Base-by-base conservation (phyloP, 2,113 vertebrate species). In the Scortum barcoo region DNA sequence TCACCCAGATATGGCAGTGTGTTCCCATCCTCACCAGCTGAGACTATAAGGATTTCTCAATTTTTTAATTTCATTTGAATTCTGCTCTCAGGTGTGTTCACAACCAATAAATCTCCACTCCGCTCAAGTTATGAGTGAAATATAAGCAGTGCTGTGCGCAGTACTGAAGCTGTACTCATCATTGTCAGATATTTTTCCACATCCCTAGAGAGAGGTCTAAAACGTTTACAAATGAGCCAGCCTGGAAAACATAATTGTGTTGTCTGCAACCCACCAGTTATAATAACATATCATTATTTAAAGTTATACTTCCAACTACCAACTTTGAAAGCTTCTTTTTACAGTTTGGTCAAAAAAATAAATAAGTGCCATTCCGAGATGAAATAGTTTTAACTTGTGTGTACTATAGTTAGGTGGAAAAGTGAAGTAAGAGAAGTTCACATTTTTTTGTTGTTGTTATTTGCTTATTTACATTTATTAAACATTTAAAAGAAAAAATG, bases 51-150 rank as follows among this genome's bases (percentile, higher is more conserved):
- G 30, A 65, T 53, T n/a, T 61, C 38, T 72, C 6, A 7, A 10
- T 51, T 24, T 42, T 33, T 60, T 22, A n/a, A n/a, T 68, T 65
- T 28, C 33, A 36, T 73, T 78, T 28, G 36, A 57, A 57, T 36
- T 70, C 4, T 57, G 17, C 67, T 71, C 73, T n/a, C 19, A 14
- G 24, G 42, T 56, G 50, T 44, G 9, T 65, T 57, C 10, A 16
- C 46, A 63, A 51, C 54, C 17, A 38, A 50, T 60, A 60, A 48
- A 69, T 70, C 44, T 30, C 53, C 22, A 54, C 28, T 20, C 16
- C 28, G 3, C 13, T 36, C 4, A 17, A 46, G 48, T 13, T n/a
- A 54, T 17, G 22, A 53, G 68, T 24, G 13, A 24, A 70, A 54
- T 11, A n/a, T 7, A 56, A 40, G 33, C 11, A 30, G 10, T 19